Evolutionary conservation across 2,797 vertebrate species (phyloP).

Genomic region (Staurois parvus): DNA sequence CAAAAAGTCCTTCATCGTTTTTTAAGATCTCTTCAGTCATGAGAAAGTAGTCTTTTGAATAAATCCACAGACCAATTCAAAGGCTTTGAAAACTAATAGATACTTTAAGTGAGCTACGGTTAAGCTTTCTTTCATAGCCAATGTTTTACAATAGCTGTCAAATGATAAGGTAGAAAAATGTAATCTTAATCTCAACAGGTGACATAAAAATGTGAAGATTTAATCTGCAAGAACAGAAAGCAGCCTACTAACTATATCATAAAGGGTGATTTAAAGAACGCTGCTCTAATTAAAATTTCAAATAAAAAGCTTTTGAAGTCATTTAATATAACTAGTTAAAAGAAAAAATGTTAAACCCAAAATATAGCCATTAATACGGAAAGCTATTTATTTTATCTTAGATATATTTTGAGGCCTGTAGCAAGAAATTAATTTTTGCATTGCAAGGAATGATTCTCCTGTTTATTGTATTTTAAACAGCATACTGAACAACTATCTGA

Average conservation of each 20-base stretch:
- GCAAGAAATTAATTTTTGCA: no score
- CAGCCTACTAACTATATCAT: background rate
- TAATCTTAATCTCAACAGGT: slow-evolving; percentile 38
- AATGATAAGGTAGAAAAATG: slow-evolving; percentile 3
- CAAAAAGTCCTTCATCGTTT: slow-evolving; percentile 50
- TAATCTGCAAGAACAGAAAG: slow-evolving; percentile 51
- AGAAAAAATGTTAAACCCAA: no score
- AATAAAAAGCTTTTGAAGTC: no score
- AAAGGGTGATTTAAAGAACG: no score
- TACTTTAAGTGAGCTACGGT: slow-evolving; percentile 51
- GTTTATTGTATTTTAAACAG: no score
- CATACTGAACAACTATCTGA: no score
- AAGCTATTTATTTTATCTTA: no score
- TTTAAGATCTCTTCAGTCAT: slow-evolving; percentile 45
- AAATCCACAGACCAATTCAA: slow-evolving; percentile 49
- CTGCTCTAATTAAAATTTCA: no score
- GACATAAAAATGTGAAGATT: slow-evolving; percentile 37
- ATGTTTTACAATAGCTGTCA: slow-evolving; percentile 16
- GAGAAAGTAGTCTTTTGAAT: slow-evolving; percentile 47
- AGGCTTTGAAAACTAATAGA: slow-evolving; percentile 52
- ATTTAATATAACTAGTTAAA: no score
- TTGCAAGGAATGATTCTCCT: no score
- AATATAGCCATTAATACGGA: no score
- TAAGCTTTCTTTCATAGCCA: slow-evolving; percentile 30
- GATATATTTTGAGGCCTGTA: no score